Conservation (phyloP, 2,113 vertebrate species). For the Oophaga pumilio region DNA sequence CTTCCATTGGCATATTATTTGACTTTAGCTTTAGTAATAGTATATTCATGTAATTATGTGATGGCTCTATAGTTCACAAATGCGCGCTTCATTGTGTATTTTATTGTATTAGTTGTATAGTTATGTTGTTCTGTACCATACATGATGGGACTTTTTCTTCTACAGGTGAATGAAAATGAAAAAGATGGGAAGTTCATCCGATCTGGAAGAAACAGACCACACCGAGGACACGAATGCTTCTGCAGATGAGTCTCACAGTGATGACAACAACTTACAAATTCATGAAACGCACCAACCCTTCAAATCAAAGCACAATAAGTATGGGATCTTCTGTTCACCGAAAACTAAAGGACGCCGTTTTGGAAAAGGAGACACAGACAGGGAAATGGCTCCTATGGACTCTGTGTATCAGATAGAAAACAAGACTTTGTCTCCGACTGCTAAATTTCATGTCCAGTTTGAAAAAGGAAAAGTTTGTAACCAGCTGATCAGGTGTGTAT, state of each 20-base stretch:
- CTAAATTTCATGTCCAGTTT: slow-evolving; percentile 77
- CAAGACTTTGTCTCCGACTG: slow-evolving; percentile 62
- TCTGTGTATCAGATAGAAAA: slow-evolving; percentile 81
- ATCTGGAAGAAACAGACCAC: slow-evolving; percentile 67
- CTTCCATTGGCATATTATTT: neutral
- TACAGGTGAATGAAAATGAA: slow-evolving; percentile 72
- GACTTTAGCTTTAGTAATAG: neutral
- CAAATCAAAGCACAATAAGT: slow-evolving; percentile 65
- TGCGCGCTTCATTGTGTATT: neutral
- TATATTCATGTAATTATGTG: neutral
- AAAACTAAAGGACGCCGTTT: slow-evolving; percentile 65
- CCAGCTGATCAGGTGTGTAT: slow-evolving; percentile 58
- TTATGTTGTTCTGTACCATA: neutral
- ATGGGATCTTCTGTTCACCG: slow-evolving; percentile 63
- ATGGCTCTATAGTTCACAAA: neutral
- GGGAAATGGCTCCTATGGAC: slow-evolving; percentile 80
- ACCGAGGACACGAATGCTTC: slow-evolving; percentile 67
- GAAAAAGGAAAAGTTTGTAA: slow-evolving; percentile 72
- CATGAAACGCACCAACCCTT: neutral
- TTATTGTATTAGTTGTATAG: neutral
- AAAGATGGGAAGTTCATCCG: slow-evolving; percentile 73
- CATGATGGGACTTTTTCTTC: neutral
- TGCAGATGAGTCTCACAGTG: slow-evolving; percentile 67
- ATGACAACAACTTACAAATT: slow-evolving; percentile 37
- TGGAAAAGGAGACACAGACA: slow-evolving; percentile 67